Base-by-base conservation (phyloP, 2,113 vertebrate genomes). In the Pteropus alecto region DNA sequence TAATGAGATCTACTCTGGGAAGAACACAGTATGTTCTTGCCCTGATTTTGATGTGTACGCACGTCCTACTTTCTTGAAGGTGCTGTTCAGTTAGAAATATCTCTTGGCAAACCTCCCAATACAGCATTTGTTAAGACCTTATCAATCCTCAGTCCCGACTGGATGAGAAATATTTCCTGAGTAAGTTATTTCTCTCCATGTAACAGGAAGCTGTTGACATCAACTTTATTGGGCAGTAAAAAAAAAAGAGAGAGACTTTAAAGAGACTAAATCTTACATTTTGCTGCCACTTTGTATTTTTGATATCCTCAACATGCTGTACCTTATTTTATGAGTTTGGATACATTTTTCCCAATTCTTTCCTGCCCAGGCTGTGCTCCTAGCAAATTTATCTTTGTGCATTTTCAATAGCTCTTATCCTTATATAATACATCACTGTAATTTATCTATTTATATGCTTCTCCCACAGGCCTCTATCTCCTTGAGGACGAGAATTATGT, bases 121-220 rank as follows among this genome's bases (percentile, higher is more conserved):
- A 83, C 51, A 79, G 38, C 84, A 91, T 96, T 96, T 74, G 87
- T 95, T 94, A 46, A 94, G 97, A 92, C 11, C 82, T 58, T 28
- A 61, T 63, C 86, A 89, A 94, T 93, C n/a, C 60, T n/a, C 0
- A 35, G 77, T 78, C 4, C 14, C 3, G 7, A 15, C 16, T 84
- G 97, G 92, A 83, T 14, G 74, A 51, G 33, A 67, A 95, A 21
- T 35, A 77, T 77, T 88, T 95, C 90, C 86, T 95, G n/a, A 95
- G 14, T 94, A 56, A 54, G 7, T 76, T 93, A 84, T 93, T 95
- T 97, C 93, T 77, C 84, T 78, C 0, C 76, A 74, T 93, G 90
- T 33, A 94, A 35, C 0, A 65, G 46, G 43, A 97, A 41, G 18
- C 90, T 92, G 96, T 68, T 79, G 4, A 14, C 18, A 77, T 9